These are phyloP conservation scores for Chlorodrepanis virens DNA, from an alignment of 2,113 vertebrate genomes.

Conservation along the genomic window DNA sequence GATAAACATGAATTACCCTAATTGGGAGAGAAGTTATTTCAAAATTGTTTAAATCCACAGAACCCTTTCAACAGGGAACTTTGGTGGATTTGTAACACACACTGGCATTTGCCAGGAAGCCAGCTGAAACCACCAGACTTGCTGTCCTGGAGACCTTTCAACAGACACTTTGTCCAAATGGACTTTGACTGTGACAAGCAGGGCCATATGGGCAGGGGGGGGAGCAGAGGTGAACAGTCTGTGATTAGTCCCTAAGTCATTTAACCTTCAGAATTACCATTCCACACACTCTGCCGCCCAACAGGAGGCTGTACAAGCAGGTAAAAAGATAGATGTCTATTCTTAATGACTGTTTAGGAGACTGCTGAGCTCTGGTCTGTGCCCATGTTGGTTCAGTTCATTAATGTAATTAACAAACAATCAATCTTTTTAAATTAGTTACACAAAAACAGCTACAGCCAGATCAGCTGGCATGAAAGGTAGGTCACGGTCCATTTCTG, in stretches of 20 bases:
- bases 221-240: conserved; percentile 17
- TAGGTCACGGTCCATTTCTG: conserved; percentile 44
- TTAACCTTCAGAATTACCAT: conserved; percentile 59
- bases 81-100: background rate
- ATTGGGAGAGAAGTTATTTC: background rate
- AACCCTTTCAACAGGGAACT: background rate
- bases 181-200: background rate
- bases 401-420: conserved; percentile 65
- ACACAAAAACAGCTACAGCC: conserved; percentile 46
- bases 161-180: conserved; percentile 28
- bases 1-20: background rate
- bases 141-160: conserved; percentile 32
- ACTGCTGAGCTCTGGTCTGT: conserved; percentile 44
- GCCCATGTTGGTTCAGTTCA: conserved; percentile 56
- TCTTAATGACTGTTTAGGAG: conserved; percentile 50
- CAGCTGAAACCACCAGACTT: conserved; percentile 13
- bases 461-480: conserved; percentile 22
- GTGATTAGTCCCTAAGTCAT: conserved; percentile 26
- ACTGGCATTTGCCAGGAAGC: background rate
- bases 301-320: conserved; percentile 34
- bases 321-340: conserved; percentile 56
- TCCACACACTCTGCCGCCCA: conserved; percentile 12
- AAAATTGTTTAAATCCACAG: background rate
- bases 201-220: conserved; percentile 15
- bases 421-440: conserved; percentile 64